phyloP scores from a whole-genome alignment of 2,888 invertebrate genomes.

The Caenorhabditis auriculariae region DNA sequence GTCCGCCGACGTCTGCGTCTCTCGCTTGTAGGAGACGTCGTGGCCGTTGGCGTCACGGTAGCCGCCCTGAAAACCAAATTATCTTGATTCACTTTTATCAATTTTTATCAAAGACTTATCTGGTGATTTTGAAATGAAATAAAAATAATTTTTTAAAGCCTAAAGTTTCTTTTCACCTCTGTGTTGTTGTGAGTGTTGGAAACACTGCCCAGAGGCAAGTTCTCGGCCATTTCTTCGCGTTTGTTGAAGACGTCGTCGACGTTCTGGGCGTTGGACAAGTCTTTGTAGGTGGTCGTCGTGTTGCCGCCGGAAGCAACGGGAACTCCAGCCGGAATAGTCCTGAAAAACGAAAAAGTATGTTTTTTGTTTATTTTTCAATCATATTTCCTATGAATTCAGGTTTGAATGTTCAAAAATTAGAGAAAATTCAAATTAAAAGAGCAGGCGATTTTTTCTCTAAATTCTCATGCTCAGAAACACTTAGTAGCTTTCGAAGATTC shows the following conservation, averaged over 20 bases:
- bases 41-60: conserved; percentile 57
- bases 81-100: too few relatives aligned
- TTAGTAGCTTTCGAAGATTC: too few relatives aligned
- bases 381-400: background rate
- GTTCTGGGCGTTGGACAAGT: conserved; percentile 28
- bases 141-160: background rate
- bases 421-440: background rate
- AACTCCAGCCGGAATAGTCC: conserved; percentile 23
- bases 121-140: too few relatives aligned
- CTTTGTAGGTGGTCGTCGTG: conserved; percentile 26
- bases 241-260: conserved; percentile 41
- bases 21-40: conserved; percentile 55
- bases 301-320: conserved; percentile 8
- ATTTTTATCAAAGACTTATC: too few relatives aligned
- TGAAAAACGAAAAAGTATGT: conserved; percentile 1
- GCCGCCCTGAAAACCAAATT: conserved; percentile 42
- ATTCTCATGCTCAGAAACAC: too few relatives aligned
- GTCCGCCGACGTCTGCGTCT: conserved; percentile 55
- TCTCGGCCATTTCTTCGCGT: conserved; percentile 47
- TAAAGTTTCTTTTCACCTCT: conserved; percentile 16
- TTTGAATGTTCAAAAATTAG: background rate
- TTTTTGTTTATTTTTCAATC: background rate
- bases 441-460: too few relatives aligned
- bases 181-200: conserved; percentile 54
- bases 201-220: conserved; percentile 44